phyloP scores from a whole-genome alignment of 2,888 invertebrate species.

The Charanyca ferruginea region DNA sequence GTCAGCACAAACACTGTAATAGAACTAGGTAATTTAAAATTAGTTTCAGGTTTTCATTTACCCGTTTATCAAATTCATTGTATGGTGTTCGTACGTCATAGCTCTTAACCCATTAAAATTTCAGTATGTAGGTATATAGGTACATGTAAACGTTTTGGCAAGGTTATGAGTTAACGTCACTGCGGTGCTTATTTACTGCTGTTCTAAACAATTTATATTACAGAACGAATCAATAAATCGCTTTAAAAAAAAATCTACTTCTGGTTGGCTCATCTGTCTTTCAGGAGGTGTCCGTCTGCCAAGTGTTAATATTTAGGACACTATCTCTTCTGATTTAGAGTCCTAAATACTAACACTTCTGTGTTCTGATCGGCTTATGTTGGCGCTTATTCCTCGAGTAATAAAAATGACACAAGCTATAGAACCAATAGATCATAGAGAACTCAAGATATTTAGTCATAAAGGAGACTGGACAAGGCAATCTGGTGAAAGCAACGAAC shows the following conservation, averaged over 20 bases:
- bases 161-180: constrained; percentile 58
- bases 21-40: not conserved
- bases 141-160: constrained; percentile 48
- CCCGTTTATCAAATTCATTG: constrained; percentile 23
- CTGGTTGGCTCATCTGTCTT: constrained; percentile 20
- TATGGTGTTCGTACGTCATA: constrained; percentile 38
- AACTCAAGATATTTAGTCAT: not conserved
- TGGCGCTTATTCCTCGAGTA: not conserved
- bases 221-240: constrained; percentile 20
- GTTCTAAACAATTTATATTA: constrained; percentile 45
- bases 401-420: no score
- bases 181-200: constrained; percentile 43
- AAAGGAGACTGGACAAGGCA: not conserved
- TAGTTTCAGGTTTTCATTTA: constrained; percentile 15
- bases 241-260: constrained; percentile 21
- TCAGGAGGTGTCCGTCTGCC: constrained; percentile 9
- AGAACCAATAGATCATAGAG: not conserved
- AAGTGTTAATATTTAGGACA: not conserved
- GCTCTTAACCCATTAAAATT: constrained; percentile 31
- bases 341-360: no score
- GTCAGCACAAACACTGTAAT: constrained; percentile 9
- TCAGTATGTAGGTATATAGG: constrained; percentile 26
- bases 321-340: not conserved
- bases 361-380: not conserved
- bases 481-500: not conserved